Conservation (phyloP, 1,140 invertebrate genomes). For the Colletes latitarsis region DNA sequence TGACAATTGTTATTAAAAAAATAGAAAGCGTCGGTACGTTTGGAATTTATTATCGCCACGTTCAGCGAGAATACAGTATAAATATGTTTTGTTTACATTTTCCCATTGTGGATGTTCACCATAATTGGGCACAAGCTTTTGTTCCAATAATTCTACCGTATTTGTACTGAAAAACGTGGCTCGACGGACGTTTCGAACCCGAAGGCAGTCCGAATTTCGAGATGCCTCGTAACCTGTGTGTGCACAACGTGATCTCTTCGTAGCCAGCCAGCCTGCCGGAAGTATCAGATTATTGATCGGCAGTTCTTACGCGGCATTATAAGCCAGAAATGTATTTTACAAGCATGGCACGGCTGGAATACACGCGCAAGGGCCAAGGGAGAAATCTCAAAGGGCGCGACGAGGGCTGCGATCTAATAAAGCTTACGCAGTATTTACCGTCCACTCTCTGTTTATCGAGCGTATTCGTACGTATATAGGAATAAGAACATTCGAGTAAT, state of each 20-base stretch:
- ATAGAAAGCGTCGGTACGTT: too few species aligned
- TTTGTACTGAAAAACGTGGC: not conserved
- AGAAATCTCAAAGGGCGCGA: not conserved
- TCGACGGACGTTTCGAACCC: not conserved
- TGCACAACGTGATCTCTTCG: not conserved
- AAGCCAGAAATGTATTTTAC: not conserved
- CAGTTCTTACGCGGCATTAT: not conserved
- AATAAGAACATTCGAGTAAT: too few species aligned
- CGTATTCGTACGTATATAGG: too few species aligned
- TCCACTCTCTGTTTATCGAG: not conserved
- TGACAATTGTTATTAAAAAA: too few species aligned
- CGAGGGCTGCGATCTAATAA: conserved; percentile 16
- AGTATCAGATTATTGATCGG: conserved; percentile 31
- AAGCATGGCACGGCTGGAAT: not conserved
- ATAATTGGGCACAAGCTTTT: too few species aligned
- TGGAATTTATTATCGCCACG: too few species aligned
- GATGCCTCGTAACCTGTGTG: not conserved
- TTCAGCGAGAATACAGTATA: too few species aligned
- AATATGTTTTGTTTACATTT: too few species aligned
- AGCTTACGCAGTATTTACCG: conserved; percentile 2
- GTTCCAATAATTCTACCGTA: not conserved
- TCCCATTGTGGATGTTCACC: too few species aligned
- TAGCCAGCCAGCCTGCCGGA: not conserved
- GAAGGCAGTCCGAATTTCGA: not conserved
- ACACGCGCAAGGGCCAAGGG: not conserved